Evolutionary conservation across 2,888 invertebrate genomes (phyloP), one percentile per base, ranked within the genome.

Genomic region (Lepidocyrtinus sp.): DNA sequence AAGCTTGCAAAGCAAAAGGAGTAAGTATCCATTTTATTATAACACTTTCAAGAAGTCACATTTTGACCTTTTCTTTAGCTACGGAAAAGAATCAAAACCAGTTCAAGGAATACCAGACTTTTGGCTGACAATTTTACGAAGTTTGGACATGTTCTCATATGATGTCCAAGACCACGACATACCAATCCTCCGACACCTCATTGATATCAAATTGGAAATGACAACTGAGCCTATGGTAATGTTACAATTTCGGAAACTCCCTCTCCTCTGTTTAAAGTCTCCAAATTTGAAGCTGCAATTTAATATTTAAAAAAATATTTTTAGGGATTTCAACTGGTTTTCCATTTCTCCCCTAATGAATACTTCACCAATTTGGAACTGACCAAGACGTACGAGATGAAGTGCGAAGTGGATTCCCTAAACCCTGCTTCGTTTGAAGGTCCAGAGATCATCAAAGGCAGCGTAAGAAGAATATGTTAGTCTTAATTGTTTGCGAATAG

Each of bases 121-220:
- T 90, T 99, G 99, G 99, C 90, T 97, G 84, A 96, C 95, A 27
- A 96, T 97, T 88, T 95, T 99, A 88, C 96, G 95, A 89, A 96
- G 96, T 90, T 95, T 96, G 72, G 94, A 93, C 63, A 92, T 95
- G 89, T 90, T 97, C 77, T 91, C 93, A 63, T 96, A 97, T 88
- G 95, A 97, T 94, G 93, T 96, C 87, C 94, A 95, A 87, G 93
- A 93, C 87, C 93, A 95, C 86, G 97, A 98, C 89, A 95, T 96
- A 88, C 94, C 96, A 15, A 95, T 97, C 87, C 90, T 97, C 50
- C 93, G 94, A 88, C 93, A 94, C 90, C 90, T 97, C 87, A 92
- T 90, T 87, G 96, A 97, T 89, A 93, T 97, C 86, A 94, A 93
- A 91, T 93, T 94, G 87, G 90, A 88, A 84, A 89, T 93, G 86